Base-by-base conservation (phyloP, 1,140 invertebrate species). In the Vollenhovia emeryi region DNA sequence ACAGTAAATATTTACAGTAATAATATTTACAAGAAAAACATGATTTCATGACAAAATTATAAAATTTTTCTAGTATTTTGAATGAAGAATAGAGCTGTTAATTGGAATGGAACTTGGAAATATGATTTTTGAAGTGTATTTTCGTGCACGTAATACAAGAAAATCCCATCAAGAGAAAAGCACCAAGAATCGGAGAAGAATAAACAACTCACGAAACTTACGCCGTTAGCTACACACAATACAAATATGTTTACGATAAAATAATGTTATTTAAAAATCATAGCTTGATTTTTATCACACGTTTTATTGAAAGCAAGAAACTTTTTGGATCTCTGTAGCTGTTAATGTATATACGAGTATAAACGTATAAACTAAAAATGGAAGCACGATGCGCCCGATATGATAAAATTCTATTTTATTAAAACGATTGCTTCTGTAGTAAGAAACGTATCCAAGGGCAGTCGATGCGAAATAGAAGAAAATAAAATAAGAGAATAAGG, bases 171-270 rank as follows among this genome's bases (percentile, higher is more conserved):
- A n/a, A n/a, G 48, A 45, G 11, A 21, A 55, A 55, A 69, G 27
- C 18, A 52, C 4, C 24, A 24, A 21, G 24, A 80, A 40, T 52
- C 4, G 43, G 27, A 62, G 15, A 50, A 69, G 36, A 57, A 80
- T 57, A 80, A 80, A 71, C 33, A 80, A 21, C 24, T 36, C 13
- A 57, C 18, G 7, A 18, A 78, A 68, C 36, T 69, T 69, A 27
- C 3, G 11, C 43, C 64, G 48, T 64, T 4, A 43, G 15, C 6
- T 18, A 52, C 8, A 43, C 24, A 52, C 15, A 43, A 74, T 36
- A 64, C 43, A 78, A 78, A 78, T 33, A 78, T 33, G 9, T 78
- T 78, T 78, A 48, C 11, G n/a, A 62, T 62, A n/a, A 78, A 62
- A 78, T 36, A 45, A 33, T 18, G 9, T 36, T 21, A 33, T 64